Base-by-base conservation (phyloP, 2,797 vertebrate species). In the Sardinella longiceps region DNA sequence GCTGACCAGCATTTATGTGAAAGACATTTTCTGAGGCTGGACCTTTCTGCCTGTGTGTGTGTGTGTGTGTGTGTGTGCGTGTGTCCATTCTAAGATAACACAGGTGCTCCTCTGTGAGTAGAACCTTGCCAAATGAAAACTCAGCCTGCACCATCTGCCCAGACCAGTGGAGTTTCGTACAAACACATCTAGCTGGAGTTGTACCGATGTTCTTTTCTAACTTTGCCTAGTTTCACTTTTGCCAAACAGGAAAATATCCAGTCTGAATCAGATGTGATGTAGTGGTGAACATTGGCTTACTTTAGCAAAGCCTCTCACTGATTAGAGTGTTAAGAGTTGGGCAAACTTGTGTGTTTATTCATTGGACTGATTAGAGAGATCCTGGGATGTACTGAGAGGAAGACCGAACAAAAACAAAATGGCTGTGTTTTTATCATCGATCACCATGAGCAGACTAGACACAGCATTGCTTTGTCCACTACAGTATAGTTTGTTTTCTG, bases 181-280 rank as follows among this genome's bases (percentile, higher is more conserved):
- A 70, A 70, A 18, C 28, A 28, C 11, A 30, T 63, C n/a, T 63
- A 28, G 58, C 7, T 63, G n/a, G 25, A 25, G 12, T n/a, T 30
- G 60, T 28, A 12, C 60, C 30, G 60, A 30, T 53, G 23, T 56
- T 23, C 20, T 11, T 30, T 63, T 63, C 60, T n/a, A 37, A 18
- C 63, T 5, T 70, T 25, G n/a, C 56, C n/a, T 60, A 25, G 2
- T 10, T 30, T 2, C 15, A 33, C 63, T 66, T 66, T 66, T 53
- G 51, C 18, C 51, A 53, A 15, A 33, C 30, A 33, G 14, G 14
- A 15, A 18, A 70, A 33, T 30, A 33, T 33, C 4, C 4, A 43
- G 39, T 77, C 70, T 9, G 70, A 23, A 43, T 77, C 70, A 39
- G 14, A 77, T 77, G 70, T 77, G 70, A 77, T 39, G 70, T 43